Evolutionary conservation across 1,140 invertebrate species (phyloP).

Genomic region (Zaprionus africanus): DNA sequence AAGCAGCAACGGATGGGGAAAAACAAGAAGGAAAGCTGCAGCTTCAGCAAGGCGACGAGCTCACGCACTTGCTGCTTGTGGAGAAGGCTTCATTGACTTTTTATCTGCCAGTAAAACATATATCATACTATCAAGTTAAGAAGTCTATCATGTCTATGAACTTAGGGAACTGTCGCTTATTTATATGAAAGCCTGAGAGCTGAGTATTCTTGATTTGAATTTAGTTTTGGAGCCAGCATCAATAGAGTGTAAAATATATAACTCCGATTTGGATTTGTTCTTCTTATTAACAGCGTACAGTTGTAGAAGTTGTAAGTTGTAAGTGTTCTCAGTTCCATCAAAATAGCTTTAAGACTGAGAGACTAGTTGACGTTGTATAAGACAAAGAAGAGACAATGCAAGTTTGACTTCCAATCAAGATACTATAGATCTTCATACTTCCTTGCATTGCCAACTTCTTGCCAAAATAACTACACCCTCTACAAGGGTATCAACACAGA

Average conservation of each 20-base stretch:
- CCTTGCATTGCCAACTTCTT: neutral
- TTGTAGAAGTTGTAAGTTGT: no score
- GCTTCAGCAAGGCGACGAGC: neutral
- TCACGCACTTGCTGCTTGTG: neutral
- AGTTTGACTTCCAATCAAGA: neutral
- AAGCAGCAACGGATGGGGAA: neutral
- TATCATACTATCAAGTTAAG: no score
- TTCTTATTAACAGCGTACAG: no score
- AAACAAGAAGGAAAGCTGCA: neutral
- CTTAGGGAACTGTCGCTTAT: no score
- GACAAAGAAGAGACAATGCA: neutral
- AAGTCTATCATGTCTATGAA: no score
- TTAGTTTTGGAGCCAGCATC: no score
- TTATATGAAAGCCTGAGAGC: no score
- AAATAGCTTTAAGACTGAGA: neutral
- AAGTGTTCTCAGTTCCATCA: neutral
- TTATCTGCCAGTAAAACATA: no score
- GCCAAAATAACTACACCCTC: neutral
- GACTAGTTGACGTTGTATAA: neutral
- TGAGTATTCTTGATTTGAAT: no score
- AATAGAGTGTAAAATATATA: no score
- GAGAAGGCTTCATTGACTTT: no score
- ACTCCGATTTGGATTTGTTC: no score
- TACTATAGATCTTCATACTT: neutral
- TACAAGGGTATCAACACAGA: neutral